Evolutionary conservation across 1,140 invertebrate species (phyloP), one percentile per base, ranked within the genome.

Genomic region (Maconellicoccus hirsutus): DNA sequence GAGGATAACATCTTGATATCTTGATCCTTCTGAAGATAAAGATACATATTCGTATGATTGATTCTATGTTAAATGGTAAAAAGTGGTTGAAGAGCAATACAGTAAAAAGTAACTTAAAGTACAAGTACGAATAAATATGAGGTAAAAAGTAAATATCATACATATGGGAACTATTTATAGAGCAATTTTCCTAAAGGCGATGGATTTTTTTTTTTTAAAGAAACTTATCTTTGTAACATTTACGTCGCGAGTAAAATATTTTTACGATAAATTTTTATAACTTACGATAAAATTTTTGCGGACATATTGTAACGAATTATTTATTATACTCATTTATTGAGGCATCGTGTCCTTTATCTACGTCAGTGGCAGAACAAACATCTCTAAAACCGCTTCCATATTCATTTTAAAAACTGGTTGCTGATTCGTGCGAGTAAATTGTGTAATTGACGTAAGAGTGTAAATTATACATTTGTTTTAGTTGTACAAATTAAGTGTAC

Each of bases 241-340:
- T 52, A 52, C 42, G 42, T 52, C 42, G 42, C 42, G 42, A 16
- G 42, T 52, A 52, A 52, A 52, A 52, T 52, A 52, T 52, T 52
- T 52, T 52, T 52, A 52, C 42, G 42, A 52, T 52, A 52, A 52
- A 52, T 8, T 52, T 52, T 52, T 52, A 52, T 16, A 52, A 52
- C 42, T 52, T 52, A 52, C 42, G 42, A 52, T 52, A 52, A 52
- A 52, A 52, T 52, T 52, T 52, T 52, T 52, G 42, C 42, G 42
- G 42, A 52, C 42, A 52, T 52, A 52, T 52, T 52, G 42, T 52
- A 52, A 52, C 42, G 42, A 52, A 52, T 52, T 52, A 52, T 52
- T 52, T 52, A 52, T 52, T 52, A 52, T 19, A 16, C 42, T 52
- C 42, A 52, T 52, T 52, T 52, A 52, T 52, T 19, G 42, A 52